Evolutionary conservation across 1,140 invertebrate genomes (phyloP).

Genomic region (Drosophila burlai): DNA sequence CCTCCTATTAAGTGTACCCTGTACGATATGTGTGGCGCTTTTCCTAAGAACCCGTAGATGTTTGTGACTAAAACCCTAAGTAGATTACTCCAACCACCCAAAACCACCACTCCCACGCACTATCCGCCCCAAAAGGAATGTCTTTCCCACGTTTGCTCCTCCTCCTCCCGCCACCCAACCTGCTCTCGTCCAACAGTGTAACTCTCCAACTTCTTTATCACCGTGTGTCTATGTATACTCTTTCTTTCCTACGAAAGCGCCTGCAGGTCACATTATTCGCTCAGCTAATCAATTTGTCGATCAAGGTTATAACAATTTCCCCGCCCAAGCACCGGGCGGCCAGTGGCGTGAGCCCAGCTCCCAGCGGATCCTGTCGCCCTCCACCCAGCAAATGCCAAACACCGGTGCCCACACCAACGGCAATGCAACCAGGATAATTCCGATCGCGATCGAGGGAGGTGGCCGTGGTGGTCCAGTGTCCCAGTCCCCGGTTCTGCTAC

Average conservation of each 20-base stretch:
- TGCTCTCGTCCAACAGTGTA: slow-evolving; percentile 50
- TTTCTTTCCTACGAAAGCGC: slow-evolving; percentile 80
- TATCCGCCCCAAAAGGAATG: slow-evolving; percentile 34
- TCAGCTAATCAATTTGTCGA: slow-evolving; percentile 85
- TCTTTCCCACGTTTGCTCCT: slow-evolving; percentile 1
- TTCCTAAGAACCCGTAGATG: slow-evolving; percentile 57
- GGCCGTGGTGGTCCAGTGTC: slow-evolving; percentile 77
- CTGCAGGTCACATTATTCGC: slow-evolving; percentile 81
- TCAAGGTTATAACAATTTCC: slow-evolving; percentile 84
- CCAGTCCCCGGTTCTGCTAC: slow-evolving; percentile 76
- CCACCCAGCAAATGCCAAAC: slow-evolving; percentile 48
- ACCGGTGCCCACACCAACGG: slow-evolving; percentile 58
- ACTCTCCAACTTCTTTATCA: slow-evolving; percentile 71
- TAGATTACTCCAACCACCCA: slow-evolving; percentile 47
- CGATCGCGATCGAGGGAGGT: slow-evolving; percentile 74
- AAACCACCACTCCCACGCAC: slow-evolving; percentile 41
- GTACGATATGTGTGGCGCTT: slow-evolving; percentile 55
- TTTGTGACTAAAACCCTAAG: slow-evolving; percentile 66
- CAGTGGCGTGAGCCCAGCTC: slow-evolving; percentile 37
- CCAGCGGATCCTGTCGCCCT: slow-evolving; percentile 56
- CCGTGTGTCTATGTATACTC: slow-evolving; percentile 79
- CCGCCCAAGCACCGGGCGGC: slow-evolving; percentile 26
- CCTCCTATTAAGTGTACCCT: slow-evolving; percentile 15
- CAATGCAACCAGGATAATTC: slow-evolving; percentile 74
- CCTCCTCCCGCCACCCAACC: slow-evolving; percentile 7